Base-by-base conservation (phyloP, 1,140 invertebrate genomes). In the Brachystomella parvula region DNA sequence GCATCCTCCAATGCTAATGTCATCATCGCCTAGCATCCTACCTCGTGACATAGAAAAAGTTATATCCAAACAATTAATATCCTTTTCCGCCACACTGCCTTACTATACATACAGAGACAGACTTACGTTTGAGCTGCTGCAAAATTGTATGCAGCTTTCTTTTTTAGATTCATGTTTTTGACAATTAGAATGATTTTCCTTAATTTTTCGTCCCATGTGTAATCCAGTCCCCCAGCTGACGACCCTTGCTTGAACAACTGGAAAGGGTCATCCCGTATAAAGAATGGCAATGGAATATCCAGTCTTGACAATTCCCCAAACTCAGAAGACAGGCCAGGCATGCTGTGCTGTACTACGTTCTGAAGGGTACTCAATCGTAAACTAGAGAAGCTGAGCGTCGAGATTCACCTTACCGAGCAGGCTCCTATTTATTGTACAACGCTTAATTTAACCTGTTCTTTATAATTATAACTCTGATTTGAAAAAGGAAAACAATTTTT, bases 1-100 rank as follows among this genome's bases (percentile, higher is more conserved):
- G 58, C 47, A 64, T 26, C 71, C 71, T 26, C 61, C 70, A 32
- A 71, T 30, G 39, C 32, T 59, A 9, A 61, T 49, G 24, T 61
- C 66, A 0, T 39, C 35, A 39, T 6, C 19, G 35, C 19, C 6
- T 39, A 9, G 35, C 19, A 39, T 9, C 19, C 6, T 39, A 39
- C 35, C 35, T 39, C 6, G 35, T 39, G 35, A 6, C 35, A 39
- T 39, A 19, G 35, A n/a, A n/a, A n/a, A n/a, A n/a, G n/a, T n/a
- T n/a, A n/a, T n/a, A n/a, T n/a, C n/a, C n/a, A n/a, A n/a, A n/a
- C n/a, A n/a, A n/a, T 19, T 39, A 19, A 9, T 39, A 19, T 39
- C 6, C 35, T 6, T 39, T 9, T 39, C 35, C 49, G 24, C 24
- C 24, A 9, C 39, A 44, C n/a, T 44, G 39, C n/a, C 9, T 9